Evolutionary conservation across 2,113 vertebrate genomes (phyloP).

Genomic region (Odobenus rosmarus): DNA sequence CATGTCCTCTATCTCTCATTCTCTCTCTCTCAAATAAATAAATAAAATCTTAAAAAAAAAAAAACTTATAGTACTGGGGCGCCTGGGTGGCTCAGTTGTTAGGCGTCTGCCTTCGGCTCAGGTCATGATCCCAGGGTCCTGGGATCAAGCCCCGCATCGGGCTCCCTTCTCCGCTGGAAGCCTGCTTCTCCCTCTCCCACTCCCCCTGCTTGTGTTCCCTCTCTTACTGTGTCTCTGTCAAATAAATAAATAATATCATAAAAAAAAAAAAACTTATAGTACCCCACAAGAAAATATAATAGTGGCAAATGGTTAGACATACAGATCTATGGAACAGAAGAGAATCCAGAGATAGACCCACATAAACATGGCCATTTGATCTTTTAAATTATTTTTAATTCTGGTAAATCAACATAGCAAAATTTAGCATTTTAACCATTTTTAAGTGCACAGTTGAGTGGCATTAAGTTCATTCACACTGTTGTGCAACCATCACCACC

Average conservation of each 20-base stretch:
- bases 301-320: not conserved
- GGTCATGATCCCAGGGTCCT: no score
- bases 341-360: not conserved
- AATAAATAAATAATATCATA: no score
- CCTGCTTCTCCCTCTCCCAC: no score
- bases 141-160: no score
- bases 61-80: not conserved
- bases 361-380: not conserved
- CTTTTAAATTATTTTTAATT: not conserved
- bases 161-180: no score
- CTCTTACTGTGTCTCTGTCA: no score
- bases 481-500: not conserved
- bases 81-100: no score
- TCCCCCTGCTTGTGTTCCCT: no score
- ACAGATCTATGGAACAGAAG: not conserved
- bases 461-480: not conserved
- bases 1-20: no score
- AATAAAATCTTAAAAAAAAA: no score
- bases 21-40: no score
- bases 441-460: not conserved
- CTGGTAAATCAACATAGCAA: not conserved
- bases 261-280: not conserved
- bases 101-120: no score
- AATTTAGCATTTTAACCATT: not conserved
- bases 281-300: not conserved